Conservation (phyloP, 2,888 invertebrate genomes). For the Laspeyria flexula region DNA sequence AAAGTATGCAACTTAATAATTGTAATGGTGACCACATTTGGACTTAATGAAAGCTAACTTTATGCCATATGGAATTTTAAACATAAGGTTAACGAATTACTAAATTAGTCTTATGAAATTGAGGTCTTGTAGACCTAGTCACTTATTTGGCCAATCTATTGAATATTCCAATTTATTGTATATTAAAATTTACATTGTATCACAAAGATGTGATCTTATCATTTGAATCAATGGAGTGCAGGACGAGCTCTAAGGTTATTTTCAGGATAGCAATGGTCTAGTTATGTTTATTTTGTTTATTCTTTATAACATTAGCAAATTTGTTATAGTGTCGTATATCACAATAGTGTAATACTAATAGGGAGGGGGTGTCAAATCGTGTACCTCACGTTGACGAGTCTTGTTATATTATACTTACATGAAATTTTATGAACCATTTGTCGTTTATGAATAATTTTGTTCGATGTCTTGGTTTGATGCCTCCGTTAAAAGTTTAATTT, state of each 20-base stretch:
- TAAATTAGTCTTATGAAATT: conserved; percentile 84
- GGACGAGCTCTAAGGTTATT: conserved; percentile 80
- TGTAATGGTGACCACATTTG: conserved; percentile 78
- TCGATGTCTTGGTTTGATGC: conserved; percentile 85
- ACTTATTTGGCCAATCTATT: conserved; percentile 85
- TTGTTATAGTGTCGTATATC: conserved; percentile 85
- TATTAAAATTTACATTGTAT: conserved; percentile 80
- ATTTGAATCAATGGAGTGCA: conserved; percentile 83
- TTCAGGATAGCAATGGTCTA: conserved; percentile 86
- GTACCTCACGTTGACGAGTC: conserved; percentile 72
- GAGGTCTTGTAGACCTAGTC: conserved; percentile 84
- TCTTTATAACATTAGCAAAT: conserved; percentile 82
- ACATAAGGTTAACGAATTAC: conserved; percentile 86
- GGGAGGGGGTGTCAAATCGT: conserved; percentile 85
- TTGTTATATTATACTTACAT: conserved; percentile 80
- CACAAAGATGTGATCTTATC: conserved; percentile 74
- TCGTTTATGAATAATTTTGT: conserved; percentile 82
- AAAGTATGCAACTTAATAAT: conserved; percentile 84
- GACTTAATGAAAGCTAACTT: conserved; percentile 86
- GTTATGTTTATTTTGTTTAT: conserved; percentile 83
- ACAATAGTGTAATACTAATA: conserved; percentile 84
- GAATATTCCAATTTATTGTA: conserved; percentile 86
- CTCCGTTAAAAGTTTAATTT: conserved; percentile 84
- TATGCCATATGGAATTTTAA: conserved; percentile 85
- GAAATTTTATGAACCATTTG: conserved; percentile 82